A percentile compares a stretch with the other conserved stretches of the same genome.
These are phyloP conservation scores for Argyrosomus japonicus DNA, from an alignment of 2,113 vertebrate species.

Conservation along the genomic window DNA sequence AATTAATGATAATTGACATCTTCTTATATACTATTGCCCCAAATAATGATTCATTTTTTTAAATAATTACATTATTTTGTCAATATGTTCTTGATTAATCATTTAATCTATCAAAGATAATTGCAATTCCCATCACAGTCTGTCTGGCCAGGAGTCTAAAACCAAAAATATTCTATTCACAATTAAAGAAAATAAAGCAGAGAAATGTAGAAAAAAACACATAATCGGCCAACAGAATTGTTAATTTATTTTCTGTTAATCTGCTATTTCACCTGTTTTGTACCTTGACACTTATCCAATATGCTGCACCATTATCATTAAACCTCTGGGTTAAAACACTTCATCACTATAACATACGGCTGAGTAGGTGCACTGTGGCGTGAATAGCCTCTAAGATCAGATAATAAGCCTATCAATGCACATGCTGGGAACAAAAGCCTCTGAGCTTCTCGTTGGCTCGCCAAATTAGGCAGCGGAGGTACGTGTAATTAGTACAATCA, in stretches of 20 bases:
- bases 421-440: conserved; percentile 67
- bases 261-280: background rate
- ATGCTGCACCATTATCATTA: conserved; percentile 15
- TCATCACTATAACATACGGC: conserved; percentile 53
- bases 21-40: background rate
- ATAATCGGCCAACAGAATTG: background rate
- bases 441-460: conserved; percentile 44
- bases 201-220: background rate
- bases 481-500: conserved; percentile 74
- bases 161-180: background rate
- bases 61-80: background rate
- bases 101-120: background rate
- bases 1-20: background rate
- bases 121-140: no score
- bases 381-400: conserved; percentile 49
- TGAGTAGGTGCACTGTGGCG: conserved; percentile 44
- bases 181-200: background rate
- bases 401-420: conserved; percentile 73
- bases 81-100: background rate
- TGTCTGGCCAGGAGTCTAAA: no score
- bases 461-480: conserved; percentile 69
- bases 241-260: background rate
- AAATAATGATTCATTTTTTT: background rate
- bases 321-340: conserved; percentile 47
- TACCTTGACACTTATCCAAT: conserved; percentile 15